phyloP scores from a whole-genome alignment of 2,113 vertebrate genomes.

The Diadophis punctatus region DNA sequence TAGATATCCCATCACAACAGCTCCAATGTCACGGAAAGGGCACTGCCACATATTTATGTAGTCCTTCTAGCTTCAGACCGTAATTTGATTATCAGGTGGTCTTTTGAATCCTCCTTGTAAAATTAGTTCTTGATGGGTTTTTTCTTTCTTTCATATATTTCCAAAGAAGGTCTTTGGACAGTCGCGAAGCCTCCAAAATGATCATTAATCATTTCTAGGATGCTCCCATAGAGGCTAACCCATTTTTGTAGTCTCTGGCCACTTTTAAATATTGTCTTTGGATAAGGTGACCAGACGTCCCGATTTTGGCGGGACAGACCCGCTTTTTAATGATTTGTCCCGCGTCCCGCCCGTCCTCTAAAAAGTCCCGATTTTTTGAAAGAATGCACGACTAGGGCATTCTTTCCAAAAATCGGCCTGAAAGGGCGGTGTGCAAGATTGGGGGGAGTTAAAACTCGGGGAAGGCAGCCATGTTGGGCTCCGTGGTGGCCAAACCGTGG shows the following conservation, averaged over 20 bases:
- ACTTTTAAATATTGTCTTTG: background rate
- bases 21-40: background rate
- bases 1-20: background rate
- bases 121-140: background rate
- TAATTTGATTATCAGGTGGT: background rate
- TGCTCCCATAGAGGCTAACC: background rate
- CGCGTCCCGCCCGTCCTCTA: too few species aligned
- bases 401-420: too few species aligned
- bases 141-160: background rate
- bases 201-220: background rate
- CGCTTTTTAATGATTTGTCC: too few species aligned
- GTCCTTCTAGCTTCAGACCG: background rate
- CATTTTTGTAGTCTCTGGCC: background rate
- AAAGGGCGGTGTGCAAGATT: too few species aligned
- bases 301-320: too few species aligned
- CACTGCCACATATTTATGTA: background rate
- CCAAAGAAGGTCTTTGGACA: background rate
- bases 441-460: too few species aligned
- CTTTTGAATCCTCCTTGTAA: background rate
- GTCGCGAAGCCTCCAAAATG: background rate
- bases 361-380: too few species aligned
- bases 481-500: too few species aligned
- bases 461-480: too few species aligned
- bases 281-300: too few species aligned
- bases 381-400: too few species aligned